Evolutionary conservation across 53 echinoderm and acorn worm species (phyloP).

Genomic region (Echinarachnius parma): DNA sequence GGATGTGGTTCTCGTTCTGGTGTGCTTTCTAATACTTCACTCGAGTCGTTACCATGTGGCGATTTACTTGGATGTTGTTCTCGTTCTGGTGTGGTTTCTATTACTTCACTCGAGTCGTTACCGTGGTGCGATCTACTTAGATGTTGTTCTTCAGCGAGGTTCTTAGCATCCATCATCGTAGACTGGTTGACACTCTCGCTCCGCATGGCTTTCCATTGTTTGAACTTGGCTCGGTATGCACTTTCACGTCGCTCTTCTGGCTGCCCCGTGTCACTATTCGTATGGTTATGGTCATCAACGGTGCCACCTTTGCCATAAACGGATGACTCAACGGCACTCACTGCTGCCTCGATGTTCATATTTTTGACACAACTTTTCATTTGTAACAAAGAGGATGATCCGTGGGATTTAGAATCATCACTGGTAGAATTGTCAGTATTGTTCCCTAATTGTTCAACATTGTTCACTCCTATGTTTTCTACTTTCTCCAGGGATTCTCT

Average conservation of each 20-base stretch:
- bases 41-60: conserved; percentile 34
- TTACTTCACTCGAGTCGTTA: conserved; percentile 45
- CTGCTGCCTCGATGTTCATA: conserved; percentile 67
- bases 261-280: conserved; percentile 3
- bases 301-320: conserved; percentile 46
- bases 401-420: no score
- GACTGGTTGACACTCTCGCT: conserved; percentile 43
- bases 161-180: conserved; percentile 36
- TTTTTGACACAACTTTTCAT: conserved; percentile 50
- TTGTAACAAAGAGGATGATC: no score
- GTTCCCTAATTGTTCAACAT: no score
- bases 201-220: conserved; percentile 26
- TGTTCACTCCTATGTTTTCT: no score
- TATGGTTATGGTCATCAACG: not conserved
- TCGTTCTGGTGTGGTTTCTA: conserved; percentile 54
- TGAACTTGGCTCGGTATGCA: conserved; percentile 21
- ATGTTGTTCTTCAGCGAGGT: conserved; percentile 48
- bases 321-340: conserved; percentile 68
- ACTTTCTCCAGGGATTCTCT: no score
- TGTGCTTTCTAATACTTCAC: conserved; percentile 40
- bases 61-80: no score
- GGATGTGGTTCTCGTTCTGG: no score
- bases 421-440: no score
- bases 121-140: conserved; percentile 41
- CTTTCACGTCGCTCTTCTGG: conserved; percentile 34